Base-by-base conservation (phyloP, 2,113 vertebrate genomes). In the Percopsis transmontana region DNA sequence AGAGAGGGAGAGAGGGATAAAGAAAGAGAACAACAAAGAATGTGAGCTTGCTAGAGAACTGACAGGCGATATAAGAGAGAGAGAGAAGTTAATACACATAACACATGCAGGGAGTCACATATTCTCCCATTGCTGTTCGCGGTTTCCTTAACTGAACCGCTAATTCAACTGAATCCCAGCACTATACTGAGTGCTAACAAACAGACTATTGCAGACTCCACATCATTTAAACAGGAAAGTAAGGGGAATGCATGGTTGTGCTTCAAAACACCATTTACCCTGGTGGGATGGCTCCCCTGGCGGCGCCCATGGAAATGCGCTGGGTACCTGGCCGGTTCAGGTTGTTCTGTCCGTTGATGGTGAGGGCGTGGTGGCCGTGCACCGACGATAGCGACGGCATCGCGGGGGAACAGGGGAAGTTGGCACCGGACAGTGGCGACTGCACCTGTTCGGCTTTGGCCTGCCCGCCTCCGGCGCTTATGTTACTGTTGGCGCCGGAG, bases 341-440 rank as follows among this genome's bases (percentile, higher is more conserved):
- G 89, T 98, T 97, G 90, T 97, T 98, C 87, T 97, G 96, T 3
- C 95, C 95, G 0, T 96, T 92, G 83, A 96, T 89, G 42, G 90
- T 91, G 16, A 90, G 85, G 27, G 81, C 51, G 24, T 89, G 84
- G 81, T 89, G 88, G 47, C 83, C 74, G 56, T 91, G 90, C 21
- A 88, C 62, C 1, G 58, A 71, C 58, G 21, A 92, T 79, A 51
- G 88, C 20, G 88, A 84, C 8, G 91, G 73, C 72, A 89, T 87
- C 91, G 88, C 68, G 41, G 92, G 41, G 74, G 86, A 70, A 79
- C 85, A 21, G 9, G 84, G 79, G 5, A 94, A 94, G 13, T 90
- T 90, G 82, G 85, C 78, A 56, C 68, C 24, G 2, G 88, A 75
- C 77, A 91, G 66, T 0, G 92, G 61, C 13, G 89, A 64, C 58